Percentiles rank a stretch among this genome's conserved stretches.
Evolutionary conservation across 2,888 invertebrate genomes (phyloP).

Genomic region (Eucera pruinosa): DNA sequence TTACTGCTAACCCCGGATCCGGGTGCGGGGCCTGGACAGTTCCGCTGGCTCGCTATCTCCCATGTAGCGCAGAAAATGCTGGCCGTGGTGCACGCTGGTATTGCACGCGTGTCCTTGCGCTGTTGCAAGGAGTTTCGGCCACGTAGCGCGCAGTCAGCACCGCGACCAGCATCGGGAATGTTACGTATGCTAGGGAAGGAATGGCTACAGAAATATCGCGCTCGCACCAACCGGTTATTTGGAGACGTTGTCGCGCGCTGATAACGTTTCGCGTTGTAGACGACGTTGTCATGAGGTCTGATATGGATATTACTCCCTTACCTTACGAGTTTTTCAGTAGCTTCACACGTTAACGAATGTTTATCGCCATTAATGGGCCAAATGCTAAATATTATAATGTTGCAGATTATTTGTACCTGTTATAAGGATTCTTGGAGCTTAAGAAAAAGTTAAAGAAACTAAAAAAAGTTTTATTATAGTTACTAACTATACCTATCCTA

Average conservation of each 20-base stretch:
- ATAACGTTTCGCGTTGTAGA: not conserved
- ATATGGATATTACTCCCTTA: too few relatives aligned
- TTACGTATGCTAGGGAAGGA: slow-evolving; percentile 42
- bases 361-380: too few relatives aligned
- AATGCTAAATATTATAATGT: too few relatives aligned
- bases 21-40: slow-evolving; percentile 72
- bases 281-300: too few relatives aligned
- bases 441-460: too few relatives aligned
- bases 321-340: too few relatives aligned
- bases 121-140: slow-evolving; percentile 57
- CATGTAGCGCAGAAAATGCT: slow-evolving; percentile 34
- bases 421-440: too few relatives aligned
- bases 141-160: slow-evolving; percentile 61
- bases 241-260: not conserved
- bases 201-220: slow-evolving; percentile 21
- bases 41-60: slow-evolving; percentile 55
- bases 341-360: too few relatives aligned
- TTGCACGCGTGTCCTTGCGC: slow-evolving; percentile 58
- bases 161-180: slow-evolving; percentile 42
- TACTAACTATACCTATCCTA: too few relatives aligned
- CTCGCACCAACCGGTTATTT: not conserved
- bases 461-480: too few relatives aligned
- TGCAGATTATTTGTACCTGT: too few relatives aligned
- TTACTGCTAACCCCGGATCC: slow-evolving; percentile 74
- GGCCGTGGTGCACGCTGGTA: slow-evolving; percentile 58